phyloP scores from a whole-genome alignment of 1,140 invertebrate species.

The Galleria mellonella region DNA sequence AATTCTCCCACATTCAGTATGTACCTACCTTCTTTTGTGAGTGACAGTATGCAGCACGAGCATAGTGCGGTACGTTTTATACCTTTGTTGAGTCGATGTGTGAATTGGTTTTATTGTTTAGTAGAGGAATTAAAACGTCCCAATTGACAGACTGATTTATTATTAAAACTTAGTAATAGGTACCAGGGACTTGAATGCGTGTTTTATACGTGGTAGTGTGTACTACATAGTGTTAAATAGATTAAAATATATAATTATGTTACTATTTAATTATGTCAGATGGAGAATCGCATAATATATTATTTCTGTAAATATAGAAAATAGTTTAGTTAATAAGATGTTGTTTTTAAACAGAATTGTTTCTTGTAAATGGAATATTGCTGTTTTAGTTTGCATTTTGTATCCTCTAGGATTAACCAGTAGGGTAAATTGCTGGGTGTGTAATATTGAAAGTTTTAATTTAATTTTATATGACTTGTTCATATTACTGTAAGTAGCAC shows the following conservation, averaged over 20 bases:
- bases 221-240: slow-evolving; percentile 68
- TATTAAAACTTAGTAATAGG: slow-evolving; percentile 42
- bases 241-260: slow-evolving; percentile 66
- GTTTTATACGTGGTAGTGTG: slow-evolving; percentile 73
- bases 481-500: slow-evolving; percentile 58
- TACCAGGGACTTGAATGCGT: slow-evolving; percentile 69
- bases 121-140: slow-evolving; percentile 72
- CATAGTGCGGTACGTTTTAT: slow-evolving; percentile 45
- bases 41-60: slow-evolving; percentile 17
- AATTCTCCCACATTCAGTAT: slow-evolving; percentile 2
- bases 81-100: slow-evolving; percentile 52
- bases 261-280: slow-evolving; percentile 65
- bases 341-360: slow-evolving; percentile 66
- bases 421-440: slow-evolving; percentile 46
- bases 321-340: slow-evolving; percentile 44
- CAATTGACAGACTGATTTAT: slow-evolving; percentile 73
- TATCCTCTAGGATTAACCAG: slow-evolving; percentile 57
- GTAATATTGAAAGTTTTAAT: slow-evolving; percentile 56
- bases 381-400: slow-evolving; percentile 74
- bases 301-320: slow-evolving; percentile 69
- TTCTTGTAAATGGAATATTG: slow-evolving; percentile 70
- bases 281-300: slow-evolving; percentile 69
- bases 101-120: slow-evolving; percentile 63
- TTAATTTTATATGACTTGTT: slow-evolving; percentile 67
- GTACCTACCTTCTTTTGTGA: not conserved